Conservation (phyloP, 2,113 vertebrate genomes). For the Mesoclemmys tuberculata region DNA sequence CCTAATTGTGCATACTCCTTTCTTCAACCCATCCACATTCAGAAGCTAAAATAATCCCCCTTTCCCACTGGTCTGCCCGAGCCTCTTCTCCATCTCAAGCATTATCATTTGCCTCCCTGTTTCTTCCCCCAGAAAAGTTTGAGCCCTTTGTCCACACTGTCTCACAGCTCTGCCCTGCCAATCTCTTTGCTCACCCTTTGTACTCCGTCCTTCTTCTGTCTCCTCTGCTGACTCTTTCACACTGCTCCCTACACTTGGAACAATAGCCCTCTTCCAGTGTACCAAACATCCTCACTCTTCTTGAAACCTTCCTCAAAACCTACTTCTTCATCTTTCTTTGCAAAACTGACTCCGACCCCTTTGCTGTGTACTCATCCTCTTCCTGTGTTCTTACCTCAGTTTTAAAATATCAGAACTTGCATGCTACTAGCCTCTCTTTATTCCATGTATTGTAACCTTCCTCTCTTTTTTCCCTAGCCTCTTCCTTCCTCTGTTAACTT, state of each 20-base stretch:
- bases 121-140: neutral
- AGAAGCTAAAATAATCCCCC: neutral
- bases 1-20: neutral
- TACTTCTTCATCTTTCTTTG: neutral
- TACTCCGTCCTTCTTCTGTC: neutral
- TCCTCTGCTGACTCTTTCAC: neutral
- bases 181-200: neutral
- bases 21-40: neutral
- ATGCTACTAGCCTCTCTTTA: neutral
- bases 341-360: neutral
- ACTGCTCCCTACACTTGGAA: neutral
- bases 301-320: neutral
- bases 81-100: neutral
- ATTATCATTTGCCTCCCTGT: neutral
- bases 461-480: neutral
- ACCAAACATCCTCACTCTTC: neutral
- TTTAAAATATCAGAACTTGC: neutral
- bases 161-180: neutral
- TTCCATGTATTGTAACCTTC: too few relatives aligned
- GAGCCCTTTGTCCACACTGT: neutral
- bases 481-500: neutral
- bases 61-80: neutral
- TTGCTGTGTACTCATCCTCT: neutral
- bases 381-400: neutral
- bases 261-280: neutral